phyloP scores from a whole-genome alignment of 2,113 vertebrate species.

The Haplochromis vanheusdeni region DNA sequence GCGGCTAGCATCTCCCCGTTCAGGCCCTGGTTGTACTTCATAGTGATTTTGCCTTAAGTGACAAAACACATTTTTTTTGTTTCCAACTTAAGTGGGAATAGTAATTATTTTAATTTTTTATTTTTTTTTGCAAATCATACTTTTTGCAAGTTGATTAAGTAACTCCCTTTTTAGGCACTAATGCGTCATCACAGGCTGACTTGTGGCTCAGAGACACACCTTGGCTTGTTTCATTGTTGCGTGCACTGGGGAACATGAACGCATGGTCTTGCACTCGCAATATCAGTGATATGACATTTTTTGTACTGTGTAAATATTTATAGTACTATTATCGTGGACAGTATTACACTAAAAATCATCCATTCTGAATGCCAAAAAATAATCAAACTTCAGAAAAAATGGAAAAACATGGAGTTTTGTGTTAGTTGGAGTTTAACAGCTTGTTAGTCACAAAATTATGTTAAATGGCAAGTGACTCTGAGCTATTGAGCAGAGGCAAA shows the following conservation, averaged over 20 bases:
- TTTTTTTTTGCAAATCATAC: neutral
- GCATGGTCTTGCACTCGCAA: rapidly evolving
- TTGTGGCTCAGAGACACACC: neutral
- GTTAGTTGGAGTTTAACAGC: neutral
- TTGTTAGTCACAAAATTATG: neutral
- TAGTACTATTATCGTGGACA: neutral
- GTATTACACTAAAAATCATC: neutral
- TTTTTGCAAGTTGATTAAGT: neutral
- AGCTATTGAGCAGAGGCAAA: neutral
- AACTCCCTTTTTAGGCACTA: neutral
- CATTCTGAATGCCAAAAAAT: neutral
- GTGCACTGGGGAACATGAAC: neutral
- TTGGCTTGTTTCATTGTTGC: neutral
- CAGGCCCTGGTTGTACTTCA: neutral
- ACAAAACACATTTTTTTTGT: rapidly evolving
- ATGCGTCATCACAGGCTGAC: neutral
- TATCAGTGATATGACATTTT: neutral
- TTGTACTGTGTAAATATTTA: neutral
- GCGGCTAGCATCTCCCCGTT: neutral
- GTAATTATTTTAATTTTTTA: rapidly evolving
- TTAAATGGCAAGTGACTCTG: neutral
- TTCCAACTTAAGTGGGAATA: neutral
- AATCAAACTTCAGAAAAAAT: neutral
- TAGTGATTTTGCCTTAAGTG: neutral
- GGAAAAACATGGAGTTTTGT: neutral